Evolutionary conservation across 2,113 vertebrate genomes (phyloP).

Genomic region (Macheiramphus alcinus): DNA sequence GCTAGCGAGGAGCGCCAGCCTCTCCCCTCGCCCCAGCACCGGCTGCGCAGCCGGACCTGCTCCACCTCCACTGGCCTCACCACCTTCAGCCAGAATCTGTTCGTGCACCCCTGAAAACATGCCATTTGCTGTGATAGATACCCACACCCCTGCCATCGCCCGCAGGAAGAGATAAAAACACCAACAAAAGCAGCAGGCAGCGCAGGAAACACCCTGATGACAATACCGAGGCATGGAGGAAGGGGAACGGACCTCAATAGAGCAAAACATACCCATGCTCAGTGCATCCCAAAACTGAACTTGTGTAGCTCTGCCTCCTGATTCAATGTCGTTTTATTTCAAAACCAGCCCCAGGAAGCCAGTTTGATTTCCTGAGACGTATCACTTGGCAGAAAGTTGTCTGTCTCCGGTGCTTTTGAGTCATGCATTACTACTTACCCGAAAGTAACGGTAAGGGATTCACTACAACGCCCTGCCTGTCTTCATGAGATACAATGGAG

Average conservation of each 20-base stretch:
- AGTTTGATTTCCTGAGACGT: not conserved
- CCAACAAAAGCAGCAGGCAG: not conserved
- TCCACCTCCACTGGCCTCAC: not conserved
- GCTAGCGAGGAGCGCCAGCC: not conserved
- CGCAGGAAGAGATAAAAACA: constrained; percentile 29
- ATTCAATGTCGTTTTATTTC: not conserved
- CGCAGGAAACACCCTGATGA: constrained; percentile 30
- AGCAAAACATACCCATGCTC: not conserved
- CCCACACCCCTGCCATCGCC: not conserved
- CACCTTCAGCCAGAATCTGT: not conserved
- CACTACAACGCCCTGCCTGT: not conserved
- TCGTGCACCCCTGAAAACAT: accelerated
- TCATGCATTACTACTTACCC: not conserved
- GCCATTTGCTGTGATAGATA: not conserved
- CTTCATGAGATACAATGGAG: not conserved
- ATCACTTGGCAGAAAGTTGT: not conserved
- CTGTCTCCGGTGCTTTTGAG: not conserved
- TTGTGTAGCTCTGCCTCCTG: not conserved
- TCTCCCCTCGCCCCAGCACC: not conserved
- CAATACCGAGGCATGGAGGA: not conserved
- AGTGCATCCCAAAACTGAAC: not conserved
- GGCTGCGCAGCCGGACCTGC: not conserved
- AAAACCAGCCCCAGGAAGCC: not conserved
- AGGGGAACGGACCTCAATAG: not conserved
- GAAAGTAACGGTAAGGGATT: not conserved